A percentile compares a stretch with the other conserved stretches of the same genome.
Conservation (phyloP, 2,113 vertebrate species). For the Chaetorhynchus papuensis region DNA sequence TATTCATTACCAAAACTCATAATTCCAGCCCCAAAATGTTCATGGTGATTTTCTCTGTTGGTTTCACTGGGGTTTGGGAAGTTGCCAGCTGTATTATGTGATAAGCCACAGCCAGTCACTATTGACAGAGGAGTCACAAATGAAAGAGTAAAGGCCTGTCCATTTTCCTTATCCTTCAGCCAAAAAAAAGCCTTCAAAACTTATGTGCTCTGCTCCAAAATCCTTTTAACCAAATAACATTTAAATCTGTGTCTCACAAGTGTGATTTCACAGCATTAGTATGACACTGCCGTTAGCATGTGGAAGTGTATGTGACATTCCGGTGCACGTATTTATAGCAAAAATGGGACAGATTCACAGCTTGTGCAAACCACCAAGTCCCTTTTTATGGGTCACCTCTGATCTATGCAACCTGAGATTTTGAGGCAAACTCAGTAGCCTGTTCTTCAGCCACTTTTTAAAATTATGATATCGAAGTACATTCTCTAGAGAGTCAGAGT, state of each 20-base stretch:
- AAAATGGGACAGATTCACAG: background rate
- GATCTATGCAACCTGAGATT: background rate
- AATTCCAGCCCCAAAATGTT: background rate
- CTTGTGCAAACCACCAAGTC: background rate
- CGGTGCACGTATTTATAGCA: background rate
- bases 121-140: background rate
- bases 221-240: background rate
- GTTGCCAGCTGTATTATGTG: background rate
- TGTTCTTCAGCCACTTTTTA: background rate
- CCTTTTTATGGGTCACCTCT: background rate
- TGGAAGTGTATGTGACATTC: background rate
- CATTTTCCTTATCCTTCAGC: background rate
- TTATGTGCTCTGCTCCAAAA: background rate
- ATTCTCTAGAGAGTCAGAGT: background rate
- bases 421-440: background rate
- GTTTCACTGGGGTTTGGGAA: background rate
- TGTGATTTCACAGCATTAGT: constrained; percentile 19
- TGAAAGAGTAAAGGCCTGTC: background rate
- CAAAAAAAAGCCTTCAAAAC: background rate
- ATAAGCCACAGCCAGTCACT: background rate
- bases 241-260: background rate
- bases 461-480: background rate
- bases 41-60: background rate
- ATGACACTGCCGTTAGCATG: background rate
- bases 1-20: constrained; percentile 26